Percentiles rank a stretch among this genome's conserved stretches.
Evolutionary conservation across 2,888 invertebrate genomes (phyloP).

Genomic region (Aelia acuminata): DNA sequence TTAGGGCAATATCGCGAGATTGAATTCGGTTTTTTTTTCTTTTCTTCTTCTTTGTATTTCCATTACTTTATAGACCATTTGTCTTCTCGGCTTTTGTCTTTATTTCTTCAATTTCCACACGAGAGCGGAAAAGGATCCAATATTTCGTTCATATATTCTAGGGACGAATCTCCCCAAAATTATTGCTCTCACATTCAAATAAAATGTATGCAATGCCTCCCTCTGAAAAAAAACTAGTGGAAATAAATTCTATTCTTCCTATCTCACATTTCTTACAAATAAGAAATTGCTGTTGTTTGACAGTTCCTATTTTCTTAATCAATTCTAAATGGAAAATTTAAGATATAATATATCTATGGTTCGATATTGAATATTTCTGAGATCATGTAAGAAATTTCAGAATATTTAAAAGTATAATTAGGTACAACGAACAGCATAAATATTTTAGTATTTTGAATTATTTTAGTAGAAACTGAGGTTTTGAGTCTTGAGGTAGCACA

Average conservation of each 20-base stretch:
- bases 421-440: no score
- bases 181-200: constrained; percentile 27
- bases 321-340: no score
- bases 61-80: constrained; percentile 52
- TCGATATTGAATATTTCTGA: no score
- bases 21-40: constrained; percentile 28
- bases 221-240: neutral
- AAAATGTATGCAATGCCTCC: neutral
- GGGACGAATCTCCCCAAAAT: neutral
- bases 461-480: no score
- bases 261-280: neutral
- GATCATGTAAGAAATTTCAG: no score
- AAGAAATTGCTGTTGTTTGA: neutral
- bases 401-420: no score
- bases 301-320: neutral
- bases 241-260: neutral
- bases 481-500: no score
- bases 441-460: no score
- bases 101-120: constrained; percentile 44
- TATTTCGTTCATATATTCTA: neutral
- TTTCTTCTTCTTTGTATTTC: neutral
- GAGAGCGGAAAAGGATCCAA: neutral
- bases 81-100: constrained; percentile 53
- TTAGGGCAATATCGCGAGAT: constrained; percentile 54
- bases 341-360: no score